Evolutionary conservation across 1,140 invertebrate genomes (phyloP), one percentile per base, ranked within the genome.

Genomic region (Mercenaria mercenaria): DNA sequence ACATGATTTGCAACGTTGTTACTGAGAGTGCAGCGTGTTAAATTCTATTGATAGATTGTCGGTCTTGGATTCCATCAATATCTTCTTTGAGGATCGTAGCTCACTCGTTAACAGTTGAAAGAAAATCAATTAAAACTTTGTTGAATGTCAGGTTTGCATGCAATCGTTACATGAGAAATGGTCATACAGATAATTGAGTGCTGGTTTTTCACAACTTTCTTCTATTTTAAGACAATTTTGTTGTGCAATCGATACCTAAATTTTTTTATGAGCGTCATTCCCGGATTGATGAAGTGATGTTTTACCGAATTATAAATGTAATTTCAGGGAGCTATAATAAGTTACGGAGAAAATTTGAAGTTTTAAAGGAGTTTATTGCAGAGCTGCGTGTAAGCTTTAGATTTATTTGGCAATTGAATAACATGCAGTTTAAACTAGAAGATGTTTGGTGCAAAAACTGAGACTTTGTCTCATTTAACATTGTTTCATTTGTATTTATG

Each of bases 91-190:
- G 26, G 29, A 11, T 8, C 6, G 20, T 29, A 67, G 4, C 29
- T 67, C 26, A 8, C 37, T 72, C 34, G 32, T 72, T 72, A 37
- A 72, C 13, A 39, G 13, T 3, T 64, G 37, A 72, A 37, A 39
- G 67, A 72, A 72, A 72, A 72, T 72, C 67, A 72, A 72, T 72
- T 72, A 72, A 72, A 72, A 72, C 34, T 72, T 39, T 72, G 67
- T 72, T 72, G 67, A 72, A n/a, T 23, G 23, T 72, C 67, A 41
- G 34, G 23, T 47, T 29, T 37, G 10, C 32, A 39, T 39, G 67
- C 34, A 72, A 72, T 72, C 39, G 67, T 37, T 72, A 72, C 67
- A 72, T 39, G 34, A 72, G 34, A 39, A 72, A 72, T 72, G 18
- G 37, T 39, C 11, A 20, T 26, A 72, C 34, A 39, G 10, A n/a